Evolutionary conservation across 2,888 invertebrate genomes (phyloP).

Genomic region (Agrotis exclamationis): DNA sequence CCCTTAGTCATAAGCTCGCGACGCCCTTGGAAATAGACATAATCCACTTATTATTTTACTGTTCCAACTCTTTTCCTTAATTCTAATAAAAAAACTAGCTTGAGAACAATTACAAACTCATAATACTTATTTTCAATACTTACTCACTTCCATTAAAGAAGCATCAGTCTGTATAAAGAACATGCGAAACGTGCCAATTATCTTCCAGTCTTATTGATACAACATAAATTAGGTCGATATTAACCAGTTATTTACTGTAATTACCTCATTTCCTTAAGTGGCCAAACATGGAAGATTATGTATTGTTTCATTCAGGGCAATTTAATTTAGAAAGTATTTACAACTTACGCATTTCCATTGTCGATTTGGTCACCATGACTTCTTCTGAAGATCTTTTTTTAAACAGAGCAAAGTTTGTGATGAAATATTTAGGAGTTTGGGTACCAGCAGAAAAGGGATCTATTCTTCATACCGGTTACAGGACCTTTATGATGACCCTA

Average conservation of each 20-base stretch:
- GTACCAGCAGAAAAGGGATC: slow-evolving; percentile 73
- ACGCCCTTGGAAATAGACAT: background rate
- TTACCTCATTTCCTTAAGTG: slow-evolving; percentile 54
- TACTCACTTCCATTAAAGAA: background rate
- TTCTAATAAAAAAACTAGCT: no score
- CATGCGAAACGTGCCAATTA: slow-evolving; percentile 61
- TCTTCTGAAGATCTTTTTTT: slow-evolving; percentile 78
- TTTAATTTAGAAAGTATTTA: slow-evolving; percentile 2
- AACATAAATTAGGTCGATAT: slow-evolving; percentile 43
- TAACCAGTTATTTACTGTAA: slow-evolving; percentile 57
- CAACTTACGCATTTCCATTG: slow-evolving; percentile 18
- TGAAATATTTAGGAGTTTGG: slow-evolving; percentile 86
- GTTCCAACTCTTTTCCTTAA: background rate
- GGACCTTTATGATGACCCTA: slow-evolving; percentile 77
- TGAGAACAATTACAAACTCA: no score
- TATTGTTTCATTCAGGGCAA: slow-evolving; percentile 3
- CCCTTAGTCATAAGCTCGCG: no score
- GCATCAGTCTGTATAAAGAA: slow-evolving; percentile 17
- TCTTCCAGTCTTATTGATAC: slow-evolving; percentile 42
- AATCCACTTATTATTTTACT: background rate
- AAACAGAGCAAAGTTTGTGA: slow-evolving; percentile 82
- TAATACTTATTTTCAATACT: background rate
- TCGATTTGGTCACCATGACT: slow-evolving; percentile 43
- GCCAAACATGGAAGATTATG: slow-evolving; percentile 53
- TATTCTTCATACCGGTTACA: slow-evolving; percentile 68